Evolutionary conservation across 2,113 vertebrate genomes (phyloP).

Genomic region (Ammodytes marinus): DNA sequence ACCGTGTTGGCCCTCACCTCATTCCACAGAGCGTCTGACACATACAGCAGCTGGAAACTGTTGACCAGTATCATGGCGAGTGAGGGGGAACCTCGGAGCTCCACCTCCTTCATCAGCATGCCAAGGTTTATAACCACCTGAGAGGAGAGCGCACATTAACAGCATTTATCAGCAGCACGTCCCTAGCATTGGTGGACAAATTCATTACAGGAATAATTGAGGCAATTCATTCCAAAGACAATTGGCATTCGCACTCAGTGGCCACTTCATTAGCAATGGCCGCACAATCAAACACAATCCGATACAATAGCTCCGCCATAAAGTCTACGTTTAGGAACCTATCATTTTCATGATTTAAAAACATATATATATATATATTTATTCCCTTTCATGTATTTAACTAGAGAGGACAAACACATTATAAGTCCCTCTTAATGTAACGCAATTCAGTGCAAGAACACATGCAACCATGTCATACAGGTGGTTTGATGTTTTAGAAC

Average conservation of each 20-base stretch:
- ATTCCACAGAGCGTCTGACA: constrained; percentile 90
- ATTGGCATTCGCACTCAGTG: background rate
- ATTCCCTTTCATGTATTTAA: background rate
- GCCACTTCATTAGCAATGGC: background rate
- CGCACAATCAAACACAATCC: background rate
- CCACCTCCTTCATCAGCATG: constrained; percentile 90
- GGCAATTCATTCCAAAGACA: background rate
- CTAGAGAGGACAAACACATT: background rate
- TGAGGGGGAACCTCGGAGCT: constrained; percentile 88
- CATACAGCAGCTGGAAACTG: constrained; percentile 91
- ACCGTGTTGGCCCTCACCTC: constrained; percentile 80
- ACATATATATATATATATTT: no score
- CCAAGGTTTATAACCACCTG: constrained; percentile 91
- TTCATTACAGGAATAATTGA: background rate
- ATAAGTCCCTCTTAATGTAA: no score
- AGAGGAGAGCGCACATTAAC: constrained; percentile 2
- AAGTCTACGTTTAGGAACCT: background rate
- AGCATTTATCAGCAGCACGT: background rate
- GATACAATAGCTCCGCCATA: background rate
- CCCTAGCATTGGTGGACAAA: background rate
- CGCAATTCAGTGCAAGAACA: no score
- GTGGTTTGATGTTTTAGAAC: background rate
- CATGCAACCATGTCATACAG: background rate
- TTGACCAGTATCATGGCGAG: constrained; percentile 92
- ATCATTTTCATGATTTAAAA: no score